Conservation (phyloP, 2,113 vertebrate species). For the Erythrolamprus reginae region DNA sequence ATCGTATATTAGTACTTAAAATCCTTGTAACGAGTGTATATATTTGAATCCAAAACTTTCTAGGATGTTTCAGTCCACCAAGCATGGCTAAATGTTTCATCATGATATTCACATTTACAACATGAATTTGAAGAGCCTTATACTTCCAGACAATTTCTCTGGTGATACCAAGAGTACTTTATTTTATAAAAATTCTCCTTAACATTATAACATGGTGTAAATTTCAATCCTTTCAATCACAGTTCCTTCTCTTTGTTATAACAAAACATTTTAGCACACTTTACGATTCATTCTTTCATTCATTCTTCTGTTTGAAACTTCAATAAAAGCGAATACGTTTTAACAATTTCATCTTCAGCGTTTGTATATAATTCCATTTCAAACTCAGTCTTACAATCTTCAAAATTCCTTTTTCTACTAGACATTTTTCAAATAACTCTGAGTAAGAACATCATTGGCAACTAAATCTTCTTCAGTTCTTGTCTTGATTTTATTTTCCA, state of each 20-base stretch:
- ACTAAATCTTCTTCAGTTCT: neutral
- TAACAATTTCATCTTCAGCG: neutral
- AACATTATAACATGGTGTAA: neutral
- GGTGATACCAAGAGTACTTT: neutral
- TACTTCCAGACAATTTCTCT: neutral
- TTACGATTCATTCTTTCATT: neutral
- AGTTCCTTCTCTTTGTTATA: neutral
- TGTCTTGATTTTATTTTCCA: neutral
- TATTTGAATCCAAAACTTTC: neutral
- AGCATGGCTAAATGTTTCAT: neutral
- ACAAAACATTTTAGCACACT: neutral
- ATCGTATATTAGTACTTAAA: neutral
- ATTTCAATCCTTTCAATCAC: neutral
- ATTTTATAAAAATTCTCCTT: neutral
- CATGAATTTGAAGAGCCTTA: neutral
- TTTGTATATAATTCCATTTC: neutral
- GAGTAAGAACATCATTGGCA: neutral
- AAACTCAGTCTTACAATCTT: neutral
- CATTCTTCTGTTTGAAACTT: neutral
- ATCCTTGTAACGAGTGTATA: no score
- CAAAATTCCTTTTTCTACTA: neutral
- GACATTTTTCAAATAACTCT: neutral
- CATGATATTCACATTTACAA: neutral
- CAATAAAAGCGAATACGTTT: neutral
- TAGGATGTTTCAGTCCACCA: neutral